Conservation (phyloP, 2,113 vertebrate genomes). For the Melanostigma gelatinosum region DNA sequence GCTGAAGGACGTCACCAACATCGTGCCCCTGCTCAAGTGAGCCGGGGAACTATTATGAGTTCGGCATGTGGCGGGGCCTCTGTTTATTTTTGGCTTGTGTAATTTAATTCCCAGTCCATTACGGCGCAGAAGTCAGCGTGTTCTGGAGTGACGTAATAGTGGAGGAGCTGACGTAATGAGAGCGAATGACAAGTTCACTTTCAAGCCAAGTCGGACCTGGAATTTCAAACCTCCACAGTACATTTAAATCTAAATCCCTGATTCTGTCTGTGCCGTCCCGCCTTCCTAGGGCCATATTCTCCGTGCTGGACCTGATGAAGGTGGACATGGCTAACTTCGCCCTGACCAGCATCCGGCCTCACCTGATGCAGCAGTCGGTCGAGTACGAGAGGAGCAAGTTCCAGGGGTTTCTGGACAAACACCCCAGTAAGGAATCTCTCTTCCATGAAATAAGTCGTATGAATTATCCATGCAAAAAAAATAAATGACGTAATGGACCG, state of each 20-base stretch:
- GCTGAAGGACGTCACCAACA: constrained; percentile 89
- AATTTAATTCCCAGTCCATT: constrained; percentile 6
- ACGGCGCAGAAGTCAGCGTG: neutral
- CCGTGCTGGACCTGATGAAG: constrained; percentile 96
- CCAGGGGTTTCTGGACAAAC: constrained; percentile 93
- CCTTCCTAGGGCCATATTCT: constrained; percentile 89
- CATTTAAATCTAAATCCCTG: neutral
- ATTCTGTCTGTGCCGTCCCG: neutral
- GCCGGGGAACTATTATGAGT: constrained; percentile 1
- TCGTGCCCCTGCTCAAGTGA: constrained; percentile 93
- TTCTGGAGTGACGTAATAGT: neutral
- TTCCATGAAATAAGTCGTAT: neutral
- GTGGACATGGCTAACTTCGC: constrained; percentile 98
- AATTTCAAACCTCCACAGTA: neutral
- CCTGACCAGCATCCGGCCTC: constrained; percentile 92
- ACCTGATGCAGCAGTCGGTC: constrained; percentile 95
- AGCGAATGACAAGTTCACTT: neutral
- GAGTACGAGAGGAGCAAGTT: constrained; percentile 99
- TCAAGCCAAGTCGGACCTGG: neutral
- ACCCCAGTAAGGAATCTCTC: constrained; percentile 87
- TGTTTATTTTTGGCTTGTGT: constrained; percentile 32
- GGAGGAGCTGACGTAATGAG: neutral
- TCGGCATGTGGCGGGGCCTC: neutral
- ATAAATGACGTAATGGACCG: neutral
- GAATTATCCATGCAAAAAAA: neutral